Evolutionary conservation across 2,888 invertebrate species (phyloP), one percentile per base, ranked within the genome.

Genomic region (Prosopocoilus inquinatus): DNA sequence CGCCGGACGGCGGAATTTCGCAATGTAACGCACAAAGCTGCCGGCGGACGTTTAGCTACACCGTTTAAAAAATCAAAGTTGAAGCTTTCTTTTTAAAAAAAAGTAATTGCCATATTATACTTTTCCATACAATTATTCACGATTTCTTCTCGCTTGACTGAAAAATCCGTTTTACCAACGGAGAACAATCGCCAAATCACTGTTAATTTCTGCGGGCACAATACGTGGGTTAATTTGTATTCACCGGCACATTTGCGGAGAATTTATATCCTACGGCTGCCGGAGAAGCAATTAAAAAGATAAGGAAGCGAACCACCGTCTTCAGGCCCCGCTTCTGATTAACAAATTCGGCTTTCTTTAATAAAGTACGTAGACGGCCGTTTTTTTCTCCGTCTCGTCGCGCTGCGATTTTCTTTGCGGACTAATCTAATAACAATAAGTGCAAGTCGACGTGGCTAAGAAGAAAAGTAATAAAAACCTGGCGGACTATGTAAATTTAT

Each of bases 401-500:
- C 13, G 11, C 4, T 28, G 20, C 20, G 20, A 28, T 28, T 28
- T 41, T 41, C 41, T 41, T 41, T 41, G 16, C 16, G 13, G 41
- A 15, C 13, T 13, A 16, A 41, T 13, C 41, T 11, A 41, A 41
- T 41, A 41, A 41, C 13, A 41, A 41, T 41, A 41, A 41, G 41
- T 41, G 41, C 41, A 41, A 41, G 13, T 41, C 41, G 41, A 41
- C 13, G 16, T 41, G 16, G 16, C 41, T 41, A 16, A 15, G 38
- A 41, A 36, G 41, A 53, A 34, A 53, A 28, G 20, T 34, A 38
- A 43, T 43, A 47, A 47, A 43, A 47, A 47, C 20, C 41, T 47
- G 47, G 33, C 50, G 41, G 50, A 49, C 56, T 70, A 71, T 71
- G 71, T 70, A 71, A 71, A 71, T 71, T 69, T 70, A 70, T 70